Conservation (phyloP, 2,888 invertebrate genomes). For the Rotaria magnacalcarata region DNA sequence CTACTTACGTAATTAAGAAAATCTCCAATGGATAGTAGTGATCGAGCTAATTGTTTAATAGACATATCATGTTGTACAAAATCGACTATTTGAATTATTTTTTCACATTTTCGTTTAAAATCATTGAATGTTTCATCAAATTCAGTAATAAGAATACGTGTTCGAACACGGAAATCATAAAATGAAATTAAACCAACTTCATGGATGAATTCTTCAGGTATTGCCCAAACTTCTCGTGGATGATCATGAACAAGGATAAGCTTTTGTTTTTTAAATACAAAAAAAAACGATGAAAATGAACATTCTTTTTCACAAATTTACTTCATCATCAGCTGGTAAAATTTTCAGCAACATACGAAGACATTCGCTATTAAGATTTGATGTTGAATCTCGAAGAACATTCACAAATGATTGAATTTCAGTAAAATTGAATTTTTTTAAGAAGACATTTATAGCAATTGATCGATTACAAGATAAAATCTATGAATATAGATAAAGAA, state of each 20-base stretch:
- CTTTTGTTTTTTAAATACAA: neutral
- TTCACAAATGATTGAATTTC: no score
- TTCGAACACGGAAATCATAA: neutral
- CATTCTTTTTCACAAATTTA: neutral
- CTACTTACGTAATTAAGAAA: neutral
- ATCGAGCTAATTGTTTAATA: neutral
- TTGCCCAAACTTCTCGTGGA: neutral
- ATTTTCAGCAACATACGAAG: neutral
- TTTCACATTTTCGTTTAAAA: conserved; percentile 1
- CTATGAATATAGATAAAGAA: neutral
- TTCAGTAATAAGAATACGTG: neutral
- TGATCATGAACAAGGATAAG: neutral
- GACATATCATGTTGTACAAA: neutral
- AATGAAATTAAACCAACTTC: neutral
- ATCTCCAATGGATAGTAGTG: neutral
- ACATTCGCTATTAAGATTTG: neutral
- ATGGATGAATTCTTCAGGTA: neutral
- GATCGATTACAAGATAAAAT: conserved; percentile 6
- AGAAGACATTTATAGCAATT: conserved; percentile 7
- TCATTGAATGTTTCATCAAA: conserved; percentile 20
- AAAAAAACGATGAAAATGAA: neutral
- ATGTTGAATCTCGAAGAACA: neutral
- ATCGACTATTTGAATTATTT: neutral
- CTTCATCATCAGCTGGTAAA: conserved; percentile 1
- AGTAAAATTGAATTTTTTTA: neutral